A percentile compares a stretch with the other conserved stretches of the same genome.
These are phyloP conservation scores for Papilio polyxenes DNA, from an alignment of 1,140 invertebrate species.

Conservation along the genomic window DNA sequence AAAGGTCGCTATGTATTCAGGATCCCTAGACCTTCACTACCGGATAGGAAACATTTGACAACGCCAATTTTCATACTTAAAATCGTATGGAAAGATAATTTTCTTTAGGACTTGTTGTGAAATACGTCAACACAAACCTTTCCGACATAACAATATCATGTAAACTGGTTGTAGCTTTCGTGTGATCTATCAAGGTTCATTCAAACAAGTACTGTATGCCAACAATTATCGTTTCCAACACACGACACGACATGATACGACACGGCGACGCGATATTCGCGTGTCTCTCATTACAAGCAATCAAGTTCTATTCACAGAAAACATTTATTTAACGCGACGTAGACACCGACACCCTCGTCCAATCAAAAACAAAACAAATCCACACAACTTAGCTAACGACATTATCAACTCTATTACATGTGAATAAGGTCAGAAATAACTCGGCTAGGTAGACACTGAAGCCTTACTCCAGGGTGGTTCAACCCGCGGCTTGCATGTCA, in stretches of 20 bases:
- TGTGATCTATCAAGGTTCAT: not conserved
- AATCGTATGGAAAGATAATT: no score
- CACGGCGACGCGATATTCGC: not conserved
- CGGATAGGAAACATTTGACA: no score
- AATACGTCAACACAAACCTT: not conserved
- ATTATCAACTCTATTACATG: not conserved
- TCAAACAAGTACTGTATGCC: not conserved
- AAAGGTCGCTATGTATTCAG: no score
- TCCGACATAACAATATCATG: not conserved
- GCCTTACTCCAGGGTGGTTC: slow-evolving; percentile 3
- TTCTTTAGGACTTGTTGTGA: not conserved
- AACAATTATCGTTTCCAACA: not conserved
- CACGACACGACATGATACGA: not conserved
- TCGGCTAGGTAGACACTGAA: not conserved
- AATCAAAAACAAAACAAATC: not conserved
- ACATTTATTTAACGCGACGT: slow-evolving; percentile 18
- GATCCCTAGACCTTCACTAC: no score
- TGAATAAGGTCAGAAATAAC: not conserved
- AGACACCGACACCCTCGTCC: not conserved
- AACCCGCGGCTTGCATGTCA: not conserved
- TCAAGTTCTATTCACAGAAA: slow-evolving; percentile 18
- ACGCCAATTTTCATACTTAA: no score
- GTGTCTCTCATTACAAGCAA: slow-evolving; percentile 17
- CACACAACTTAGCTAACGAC: not conserved
- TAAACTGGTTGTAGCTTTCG: not conserved